phyloP scores from a whole-genome alignment of 1,140 invertebrate species.

The Fopius arisanus region DNA sequence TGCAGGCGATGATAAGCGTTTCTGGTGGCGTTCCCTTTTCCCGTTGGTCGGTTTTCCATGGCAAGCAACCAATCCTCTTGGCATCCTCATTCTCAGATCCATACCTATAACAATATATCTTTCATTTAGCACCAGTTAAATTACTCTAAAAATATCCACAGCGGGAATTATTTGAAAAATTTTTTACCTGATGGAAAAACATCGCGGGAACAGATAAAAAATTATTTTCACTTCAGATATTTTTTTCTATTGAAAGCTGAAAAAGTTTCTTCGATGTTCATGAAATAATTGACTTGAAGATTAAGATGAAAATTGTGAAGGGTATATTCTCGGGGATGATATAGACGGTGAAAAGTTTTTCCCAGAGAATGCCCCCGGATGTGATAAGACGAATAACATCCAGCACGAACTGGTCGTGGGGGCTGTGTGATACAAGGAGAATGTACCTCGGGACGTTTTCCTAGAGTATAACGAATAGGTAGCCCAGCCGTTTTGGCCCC shows the following conservation, averaged over 20 bases:
- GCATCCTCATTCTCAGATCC: constrained; percentile 7
- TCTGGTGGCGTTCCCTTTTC: constrained; percentile 37
- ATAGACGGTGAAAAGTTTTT: not conserved
- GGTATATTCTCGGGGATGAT: not conserved
- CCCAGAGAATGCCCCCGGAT: not conserved
- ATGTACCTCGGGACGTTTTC: constrained; percentile 51
- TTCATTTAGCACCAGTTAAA: constrained; percentile 1
- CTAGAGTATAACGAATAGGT: constrained; percentile 55
- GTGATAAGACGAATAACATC: constrained; percentile 20
- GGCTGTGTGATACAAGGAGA: constrained; percentile 45
- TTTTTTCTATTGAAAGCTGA: no score
- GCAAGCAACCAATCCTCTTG: constrained; percentile 22
- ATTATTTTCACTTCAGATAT: no score
- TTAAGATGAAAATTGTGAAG: no score
- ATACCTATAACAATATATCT: constrained; percentile 16
- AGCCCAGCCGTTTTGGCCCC: constrained; percentile 48
- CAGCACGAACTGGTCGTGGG: constrained; percentile 33
- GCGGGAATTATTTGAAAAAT: not conserved
- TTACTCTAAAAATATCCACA: not conserved
- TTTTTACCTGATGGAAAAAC: no score
- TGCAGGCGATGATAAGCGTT: constrained; percentile 61
- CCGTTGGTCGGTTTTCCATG: constrained; percentile 5
- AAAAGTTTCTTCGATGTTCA: no score
- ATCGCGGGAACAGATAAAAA: no score
- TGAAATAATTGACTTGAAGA: no score